Conservation (phyloP, 1,140 invertebrate genomes). For the Dreissena rostriformis region DNA sequence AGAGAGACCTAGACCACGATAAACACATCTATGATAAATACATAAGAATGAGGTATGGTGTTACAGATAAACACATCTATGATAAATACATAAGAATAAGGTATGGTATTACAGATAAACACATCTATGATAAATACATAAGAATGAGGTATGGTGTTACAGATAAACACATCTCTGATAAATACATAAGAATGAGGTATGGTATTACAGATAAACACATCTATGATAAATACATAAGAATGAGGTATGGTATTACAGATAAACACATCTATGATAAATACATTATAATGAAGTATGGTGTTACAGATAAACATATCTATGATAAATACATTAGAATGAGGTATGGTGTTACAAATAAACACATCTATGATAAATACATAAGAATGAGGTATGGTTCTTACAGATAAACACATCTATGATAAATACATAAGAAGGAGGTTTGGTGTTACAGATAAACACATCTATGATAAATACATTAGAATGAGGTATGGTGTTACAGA, state of each 20-base stretch:
- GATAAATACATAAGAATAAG: constrained; percentile 76
- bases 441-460: too few species aligned
- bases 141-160: too few species aligned
- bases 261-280: constrained; percentile 86
- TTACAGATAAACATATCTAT: too few species aligned
- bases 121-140: constrained; percentile 64
- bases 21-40: constrained; percentile 87
- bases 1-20: constrained; percentile 86
- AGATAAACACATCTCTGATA: too few species aligned
- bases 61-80: too few species aligned
- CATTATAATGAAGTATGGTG: too few species aligned
- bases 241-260: constrained; percentile 86
- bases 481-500: constrained; percentile 72
- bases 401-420: too few species aligned
- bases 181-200: too few species aligned
- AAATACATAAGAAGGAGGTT: too few species aligned
- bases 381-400: constrained; percentile 86
- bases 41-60: constrained; percentile 86
- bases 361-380: constrained; percentile 87
- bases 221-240: too few species aligned
- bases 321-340: constrained; percentile 72
- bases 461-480: too few species aligned
- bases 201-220: too few species aligned
- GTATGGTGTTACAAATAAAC: constrained; percentile 86
- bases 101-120: constrained; percentile 83